Evolutionary conservation across 2,888 invertebrate genomes (phyloP), one percentile per base, ranked within the genome.

Genomic region (Atethmia centrago): DNA sequence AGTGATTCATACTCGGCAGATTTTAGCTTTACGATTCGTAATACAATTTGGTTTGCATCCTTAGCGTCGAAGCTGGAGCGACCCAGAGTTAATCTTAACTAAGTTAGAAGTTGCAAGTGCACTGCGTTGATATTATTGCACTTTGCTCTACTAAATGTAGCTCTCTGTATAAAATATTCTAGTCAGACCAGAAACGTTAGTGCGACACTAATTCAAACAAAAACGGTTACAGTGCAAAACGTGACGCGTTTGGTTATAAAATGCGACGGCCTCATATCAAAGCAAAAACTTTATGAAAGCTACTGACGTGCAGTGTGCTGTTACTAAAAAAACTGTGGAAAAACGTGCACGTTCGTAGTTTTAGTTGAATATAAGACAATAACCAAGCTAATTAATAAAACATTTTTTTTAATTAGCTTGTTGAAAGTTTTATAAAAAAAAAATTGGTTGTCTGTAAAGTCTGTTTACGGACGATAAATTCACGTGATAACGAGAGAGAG

Each of bases 21-120:
- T 74, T 86, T 80, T 82, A 56, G 63, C 56, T 84, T 69, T 71
- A 59, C 71, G 8, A 72, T 59, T 69, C 66, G 61, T 80, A 80
- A 84, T 77, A 74, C 71, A 84, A 86, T 86, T 86, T 75, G 51
- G 61, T 74, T 71, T 59, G 72, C 58, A 79, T 75, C 77, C 74
- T 74, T 76, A 71, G 58, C 70, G 45, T 62, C 40, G 66, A 65
- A 67, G 77, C 77, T 81, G 59, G 65, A 85, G 87, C 76, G 77
- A 79, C 67, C 66, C 77, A 59, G 78, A 61, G 68, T 83, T 80
- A 73, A 82, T 79, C 75, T 72, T 83, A 87, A 87, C 84, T 82
- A 65, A 87, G 87, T 87, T 87, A 82, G 65, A 77, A 87, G 87
- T 87, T 87, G 74, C 69, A 74, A 87, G 79, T 81, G 80, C 81